Conservation (phyloP, 2,888 invertebrate species). For the Metacarcinus magister region DNA sequence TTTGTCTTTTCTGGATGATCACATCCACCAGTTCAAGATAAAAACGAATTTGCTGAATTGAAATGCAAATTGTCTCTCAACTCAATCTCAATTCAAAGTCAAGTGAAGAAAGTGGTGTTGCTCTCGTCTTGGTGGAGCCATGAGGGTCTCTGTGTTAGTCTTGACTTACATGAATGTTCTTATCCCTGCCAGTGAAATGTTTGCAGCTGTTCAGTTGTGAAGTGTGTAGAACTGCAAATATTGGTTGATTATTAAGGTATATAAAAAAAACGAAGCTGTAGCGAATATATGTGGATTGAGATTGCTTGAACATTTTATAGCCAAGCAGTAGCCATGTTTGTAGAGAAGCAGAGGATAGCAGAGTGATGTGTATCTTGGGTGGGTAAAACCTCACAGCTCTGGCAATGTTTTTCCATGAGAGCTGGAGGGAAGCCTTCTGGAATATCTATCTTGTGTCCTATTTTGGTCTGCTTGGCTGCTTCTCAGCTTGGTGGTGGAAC, state of each 20-base stretch:
- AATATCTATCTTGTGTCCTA: conserved; percentile 43
- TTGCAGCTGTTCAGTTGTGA: conserved; percentile 60
- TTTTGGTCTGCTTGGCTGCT: conserved; percentile 74
- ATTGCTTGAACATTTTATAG: conserved; percentile 60
- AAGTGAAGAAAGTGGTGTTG: conserved; percentile 39
- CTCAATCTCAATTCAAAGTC: conserved; percentile 63
- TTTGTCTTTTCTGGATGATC: conserved; percentile 22
- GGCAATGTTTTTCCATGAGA: conserved; percentile 27
- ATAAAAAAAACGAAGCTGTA: conserved; percentile 53
- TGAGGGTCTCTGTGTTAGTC: conserved; percentile 33
- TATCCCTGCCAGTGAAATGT: conserved; percentile 61
- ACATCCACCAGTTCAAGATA: neutral
- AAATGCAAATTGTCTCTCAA: conserved; percentile 64
- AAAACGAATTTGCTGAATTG: neutral
- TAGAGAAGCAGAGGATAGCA: conserved; percentile 3
- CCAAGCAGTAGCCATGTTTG: conserved; percentile 61
- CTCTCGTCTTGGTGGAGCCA: conserved; percentile 36
- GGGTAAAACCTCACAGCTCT: conserved; percentile 28
- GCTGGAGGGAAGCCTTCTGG: conserved; percentile 54
- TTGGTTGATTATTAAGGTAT: conserved; percentile 35
- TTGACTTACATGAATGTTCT: conserved; percentile 28
- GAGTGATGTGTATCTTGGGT: conserved; percentile 33
- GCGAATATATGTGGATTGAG: conserved; percentile 45
- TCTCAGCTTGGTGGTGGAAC: conserved; percentile 77
- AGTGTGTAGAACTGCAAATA: conserved; percentile 58